Conservation (phyloP, 2,888 invertebrate genomes). For the Ophion costatus region DNA sequence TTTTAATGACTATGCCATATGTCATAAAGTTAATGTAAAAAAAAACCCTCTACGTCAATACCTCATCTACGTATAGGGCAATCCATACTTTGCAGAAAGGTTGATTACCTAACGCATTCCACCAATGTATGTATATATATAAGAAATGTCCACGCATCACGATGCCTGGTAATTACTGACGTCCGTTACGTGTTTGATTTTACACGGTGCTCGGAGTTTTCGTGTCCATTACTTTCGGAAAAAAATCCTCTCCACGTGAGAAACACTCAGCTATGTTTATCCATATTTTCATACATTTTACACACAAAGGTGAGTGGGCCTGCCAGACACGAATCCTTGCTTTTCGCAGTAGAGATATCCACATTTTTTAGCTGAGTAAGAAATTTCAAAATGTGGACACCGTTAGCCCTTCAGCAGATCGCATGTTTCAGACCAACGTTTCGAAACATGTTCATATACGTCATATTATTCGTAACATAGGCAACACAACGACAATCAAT, state of each 20-base stretch:
- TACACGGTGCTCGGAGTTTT: slow-evolving; percentile 60
- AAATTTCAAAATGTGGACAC: no score
- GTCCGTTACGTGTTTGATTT: slow-evolving; percentile 68
- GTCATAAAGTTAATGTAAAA: slow-evolving; percentile 36
- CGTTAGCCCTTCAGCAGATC: no score
- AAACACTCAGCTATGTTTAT: slow-evolving; percentile 60
- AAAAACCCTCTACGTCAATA: slow-evolving; percentile 16
- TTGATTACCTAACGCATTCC: slow-evolving; percentile 31
- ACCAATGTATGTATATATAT: not conserved
- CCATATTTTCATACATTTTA: slow-evolving; percentile 2
- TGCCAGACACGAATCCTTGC: no score
- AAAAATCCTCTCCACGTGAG: slow-evolving; percentile 56
- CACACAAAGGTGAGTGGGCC: not conserved
- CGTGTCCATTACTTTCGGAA: slow-evolving; percentile 58
- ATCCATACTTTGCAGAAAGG: slow-evolving; percentile 38
- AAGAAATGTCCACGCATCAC: slow-evolving; percentile 45
- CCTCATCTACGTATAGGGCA: slow-evolving; percentile 27
- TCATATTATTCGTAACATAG: not conserved
- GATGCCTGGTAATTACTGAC: slow-evolving; percentile 66
- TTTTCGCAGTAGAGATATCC: not conserved
- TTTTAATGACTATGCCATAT: slow-evolving; percentile 37
- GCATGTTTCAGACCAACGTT: not conserved
- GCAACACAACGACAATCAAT: not conserved
- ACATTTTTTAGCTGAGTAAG: no score
- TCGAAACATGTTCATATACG: not conserved